A percentile compares a stretch with the other conserved stretches of the same genome.
These are phyloP conservation scores for Odobenus rosmarus DNA, from an alignment of 2,113 vertebrate genomes.

Conservation along the genomic window DNA sequence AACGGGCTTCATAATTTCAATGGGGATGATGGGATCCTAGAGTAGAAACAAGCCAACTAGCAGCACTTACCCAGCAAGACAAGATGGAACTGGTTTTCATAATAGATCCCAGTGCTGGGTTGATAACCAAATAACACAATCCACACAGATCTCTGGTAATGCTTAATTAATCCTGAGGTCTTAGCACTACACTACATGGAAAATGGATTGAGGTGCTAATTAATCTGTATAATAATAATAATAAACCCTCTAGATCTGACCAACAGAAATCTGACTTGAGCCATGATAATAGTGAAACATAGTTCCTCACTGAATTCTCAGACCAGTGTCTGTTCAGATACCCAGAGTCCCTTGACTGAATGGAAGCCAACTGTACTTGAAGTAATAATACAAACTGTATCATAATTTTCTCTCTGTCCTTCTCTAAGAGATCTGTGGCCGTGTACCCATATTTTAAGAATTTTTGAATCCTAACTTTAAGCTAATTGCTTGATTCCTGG, in stretches of 20 bases:
- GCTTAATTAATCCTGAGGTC: background rate
- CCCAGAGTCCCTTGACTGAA: background rate
- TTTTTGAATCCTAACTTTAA: background rate
- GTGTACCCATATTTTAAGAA: background rate
- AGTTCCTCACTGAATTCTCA: constrained; percentile 1
- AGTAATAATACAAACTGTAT: background rate
- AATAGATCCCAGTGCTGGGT: background rate
- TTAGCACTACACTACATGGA: background rate
- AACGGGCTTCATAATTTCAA: background rate
- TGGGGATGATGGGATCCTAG: background rate
- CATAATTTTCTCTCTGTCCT: background rate
- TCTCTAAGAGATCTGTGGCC: background rate
- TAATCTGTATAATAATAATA: background rate
- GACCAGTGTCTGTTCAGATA: background rate
- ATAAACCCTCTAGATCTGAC: background rate
- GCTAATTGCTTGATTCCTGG: background rate
- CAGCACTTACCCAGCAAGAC: background rate
- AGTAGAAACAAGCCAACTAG: background rate
- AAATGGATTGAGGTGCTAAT: background rate
- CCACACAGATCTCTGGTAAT: background rate
- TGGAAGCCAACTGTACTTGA: background rate
- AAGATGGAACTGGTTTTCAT: background rate
- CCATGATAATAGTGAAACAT: background rate
- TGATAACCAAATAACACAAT: background rate
- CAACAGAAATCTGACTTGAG: background rate